Base-by-base conservation (phyloP, 2,113 vertebrate genomes). In the Cebidichthys violaceus region DNA sequence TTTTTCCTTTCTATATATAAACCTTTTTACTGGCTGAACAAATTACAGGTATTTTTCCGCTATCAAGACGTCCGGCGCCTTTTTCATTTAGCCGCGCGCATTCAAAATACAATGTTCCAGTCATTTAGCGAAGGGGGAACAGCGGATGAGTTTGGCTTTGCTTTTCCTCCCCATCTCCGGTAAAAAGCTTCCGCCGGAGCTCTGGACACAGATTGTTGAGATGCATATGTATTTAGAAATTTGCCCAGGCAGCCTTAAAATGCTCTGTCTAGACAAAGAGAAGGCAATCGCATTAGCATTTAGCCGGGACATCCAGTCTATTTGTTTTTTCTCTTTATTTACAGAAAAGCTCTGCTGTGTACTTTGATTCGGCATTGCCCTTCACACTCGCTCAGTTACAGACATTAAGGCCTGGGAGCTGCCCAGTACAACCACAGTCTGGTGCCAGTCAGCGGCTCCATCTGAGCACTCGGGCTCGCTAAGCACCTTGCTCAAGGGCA, bases 11-110 rank as follows among this genome's bases (percentile, higher is more conserved):
- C 84, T 93, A 85, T 92, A 92, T 90, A 94, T 91, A 94, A 94
- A 93, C 84, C 89, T 90, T 93, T 94, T 92, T 90, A 92, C 90
- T 67, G 90, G 70, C 82, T 87, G 84, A 91, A 89, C 86, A 92
- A 93, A 94, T 94, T 93, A 91, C 74, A 90, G 89, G 88, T 89
- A 84, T 81, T 92, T 93, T 87, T 84, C 73, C 7, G 52, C 82
- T 85, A 92, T 93, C 85, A 88, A 90, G 85, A 77, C 74, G 59
- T 20, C 14, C 31, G 41, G 61, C 22, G 68, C 77, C 67, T 75
- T 79, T 79, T 89, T 88, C 77, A 85, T 84, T 90, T 82, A 84
- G 72, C 62, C 4, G 4, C 14, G 43, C 2, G 20, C 81, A 68
- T 84, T 75, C 39, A 83, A 77, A 87, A 81, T 69, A 54, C 71